These are phyloP conservation scores for Alauda arvensis DNA, from an alignment of 2,797 vertebrate species.

Conservation along the genomic window DNA sequence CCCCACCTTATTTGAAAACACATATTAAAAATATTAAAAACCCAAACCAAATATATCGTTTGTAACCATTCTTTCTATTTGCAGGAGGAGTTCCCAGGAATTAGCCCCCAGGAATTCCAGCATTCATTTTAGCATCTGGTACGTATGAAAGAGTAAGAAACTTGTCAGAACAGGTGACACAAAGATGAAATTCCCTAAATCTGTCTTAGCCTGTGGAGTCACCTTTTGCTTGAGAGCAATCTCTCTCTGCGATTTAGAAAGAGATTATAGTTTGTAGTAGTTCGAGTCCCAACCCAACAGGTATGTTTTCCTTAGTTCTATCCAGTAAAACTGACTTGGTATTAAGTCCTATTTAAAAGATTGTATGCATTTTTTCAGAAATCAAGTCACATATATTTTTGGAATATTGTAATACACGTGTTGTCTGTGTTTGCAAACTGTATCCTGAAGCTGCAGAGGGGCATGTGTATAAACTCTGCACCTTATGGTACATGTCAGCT, in stretches of 20 bases:
- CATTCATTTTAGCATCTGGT: background rate
- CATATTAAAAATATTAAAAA: background rate
- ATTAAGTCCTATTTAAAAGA: background rate
- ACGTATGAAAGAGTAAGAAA: background rate
- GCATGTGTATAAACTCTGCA: background rate
- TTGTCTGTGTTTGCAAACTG: background rate
- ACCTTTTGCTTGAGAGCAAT: background rate
- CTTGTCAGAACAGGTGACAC: constrained; percentile 3
- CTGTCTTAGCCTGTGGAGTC: constrained; percentile 23
- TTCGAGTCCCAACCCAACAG: background rate
- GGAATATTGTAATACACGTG: background rate
- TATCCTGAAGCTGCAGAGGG: background rate
- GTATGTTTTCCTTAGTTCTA: background rate
- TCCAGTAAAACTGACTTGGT: background rate
- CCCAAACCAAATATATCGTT: background rate
- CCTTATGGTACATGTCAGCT: background rate
- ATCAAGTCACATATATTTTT: background rate
- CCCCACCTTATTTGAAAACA: background rate
- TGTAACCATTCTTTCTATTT: background rate
- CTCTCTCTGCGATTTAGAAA: background rate
- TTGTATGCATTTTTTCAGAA: background rate
- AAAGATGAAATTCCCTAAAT: constrained; percentile 8
- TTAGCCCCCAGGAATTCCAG: background rate
- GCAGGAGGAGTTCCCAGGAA: background rate
- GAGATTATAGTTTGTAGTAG: background rate